Percentiles rank a stretch among this genome's conserved stretches.
phyloP scores from a whole-genome alignment of 2,888 invertebrate genomes.

The Drosophila merina region DNA sequence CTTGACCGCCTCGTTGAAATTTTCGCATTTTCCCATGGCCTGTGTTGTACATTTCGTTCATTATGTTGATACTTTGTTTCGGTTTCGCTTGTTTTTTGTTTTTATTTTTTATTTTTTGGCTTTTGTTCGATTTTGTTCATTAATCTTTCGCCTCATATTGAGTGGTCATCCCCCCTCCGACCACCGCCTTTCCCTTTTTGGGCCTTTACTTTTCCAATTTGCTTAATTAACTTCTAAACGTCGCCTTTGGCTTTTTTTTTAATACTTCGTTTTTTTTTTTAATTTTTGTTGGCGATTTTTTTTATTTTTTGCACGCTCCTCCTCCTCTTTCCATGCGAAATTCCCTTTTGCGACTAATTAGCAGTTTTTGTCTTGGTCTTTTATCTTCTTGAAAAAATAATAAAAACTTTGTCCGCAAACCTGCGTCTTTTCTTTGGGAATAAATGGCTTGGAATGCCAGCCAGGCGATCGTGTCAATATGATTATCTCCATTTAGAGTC shows the following conservation, averaged over 20 bases:
- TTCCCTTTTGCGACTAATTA: constrained; percentile 62
- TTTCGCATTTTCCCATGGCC: constrained; percentile 57
- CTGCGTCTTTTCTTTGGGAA: constrained; percentile 1
- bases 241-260: constrained; percentile 64
- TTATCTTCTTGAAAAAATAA: constrained; percentile 9
- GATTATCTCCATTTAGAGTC: background rate
- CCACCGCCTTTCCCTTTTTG: constrained; percentile 7
- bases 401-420: background rate
- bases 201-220: constrained; percentile 69
- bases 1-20: background rate
- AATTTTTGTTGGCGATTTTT: constrained; percentile 9
- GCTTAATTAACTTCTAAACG: constrained; percentile 78
- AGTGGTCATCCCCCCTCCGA: constrained; percentile 26
- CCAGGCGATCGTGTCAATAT: constrained; percentile 7
- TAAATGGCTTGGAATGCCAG: constrained; percentile 9
- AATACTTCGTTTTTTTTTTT: constrained; percentile 28
- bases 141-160: constrained; percentile 62
- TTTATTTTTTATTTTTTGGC: constrained; percentile 1
- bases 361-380: constrained; percentile 58
- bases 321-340: constrained; percentile 45
- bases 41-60: constrained; percentile 8
- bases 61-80: constrained; percentile 36
- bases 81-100: constrained; percentile 1
- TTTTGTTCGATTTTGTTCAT: constrained; percentile 52
- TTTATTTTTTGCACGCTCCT: constrained; percentile 30